Base-by-base conservation (phyloP, 53 echinoderm and acorn worm species). In the Holothuria leucospilota region DNA sequence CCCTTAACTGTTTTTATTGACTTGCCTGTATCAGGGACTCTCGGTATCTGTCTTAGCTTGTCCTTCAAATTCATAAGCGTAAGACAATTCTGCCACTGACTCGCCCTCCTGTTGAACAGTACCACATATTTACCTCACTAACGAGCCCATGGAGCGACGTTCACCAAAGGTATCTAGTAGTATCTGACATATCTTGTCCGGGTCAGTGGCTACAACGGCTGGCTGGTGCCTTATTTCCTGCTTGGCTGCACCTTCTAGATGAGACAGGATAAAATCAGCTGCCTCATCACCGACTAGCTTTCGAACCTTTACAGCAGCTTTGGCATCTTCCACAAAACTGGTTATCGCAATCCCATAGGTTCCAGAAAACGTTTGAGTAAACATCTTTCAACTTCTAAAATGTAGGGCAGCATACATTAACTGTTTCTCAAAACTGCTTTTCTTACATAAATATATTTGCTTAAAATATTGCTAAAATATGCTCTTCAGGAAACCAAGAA, bases 1-100 rank as follows among this genome's bases (percentile, higher is more conserved):
- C 74, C 16, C 52, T 30, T 39, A 73, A 86, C 61, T 86, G 86
- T 29, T 86, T 60, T 26, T 6, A 86, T 71, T 8, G 72, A 27
- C 21, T 13, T 14, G 13, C 73, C 60, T 20, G 60, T n/a, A 30
- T 86, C 61, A 16, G 86, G 86, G 21, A 29, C 86, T 56, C 74
- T 73, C 0, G 24, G 24, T 16, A 26, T 15, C 6, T 68, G 1
- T 28, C 29, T 68, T 15, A 28, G 7, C 13, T 68, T 68, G 26
- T 68, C 69, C 6, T 7, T 7, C 7, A 68, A 15, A 5, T 28
- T 38, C 25, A 68, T 3, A 28, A 68, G 29, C 14, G 25, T 2
- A 28, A 68, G 29, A 26, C 24, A 68, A 68, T 5, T 68, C 69
- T 0, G 69, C 28, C 16, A 68, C 29, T 6, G 25, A 26, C 69